Evolutionary conservation across 1,140 invertebrate species (phyloP).

Genomic region (Drosophila neocordata): DNA sequence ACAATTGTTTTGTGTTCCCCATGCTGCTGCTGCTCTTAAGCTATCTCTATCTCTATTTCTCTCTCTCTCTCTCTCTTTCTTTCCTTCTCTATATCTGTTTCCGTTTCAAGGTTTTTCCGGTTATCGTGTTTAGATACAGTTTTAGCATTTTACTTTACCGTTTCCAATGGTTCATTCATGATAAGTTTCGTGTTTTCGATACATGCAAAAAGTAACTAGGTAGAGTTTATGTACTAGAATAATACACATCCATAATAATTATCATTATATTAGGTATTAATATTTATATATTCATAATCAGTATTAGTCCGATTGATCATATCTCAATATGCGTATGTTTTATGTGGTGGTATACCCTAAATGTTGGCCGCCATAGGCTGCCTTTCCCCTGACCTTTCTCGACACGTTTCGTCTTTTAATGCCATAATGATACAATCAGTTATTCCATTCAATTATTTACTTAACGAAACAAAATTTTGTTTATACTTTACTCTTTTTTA

Average conservation of each 20-base stretch:
- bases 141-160: background rate
- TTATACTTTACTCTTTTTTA: background rate
- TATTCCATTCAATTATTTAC: background rate
- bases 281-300: background rate
- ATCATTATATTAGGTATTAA: conserved; percentile 27
- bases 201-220: conserved; percentile 42
- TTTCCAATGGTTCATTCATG: background rate
- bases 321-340: conserved; percentile 14
- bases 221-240: conserved; percentile 45
- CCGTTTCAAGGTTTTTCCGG: conserved; percentile 1
- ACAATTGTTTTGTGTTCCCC: conserved; percentile 60
- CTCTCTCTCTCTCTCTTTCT: conserved; percentile 5
- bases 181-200: conserved; percentile 22
- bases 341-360: conserved; percentile 4
- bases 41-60: conserved; percentile 26
- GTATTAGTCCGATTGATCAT: background rate
- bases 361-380: background rate
- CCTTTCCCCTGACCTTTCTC: background rate
- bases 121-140: conserved; percentile 6
- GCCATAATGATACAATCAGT: conserved; percentile 5
- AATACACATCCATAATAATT: conserved; percentile 51
- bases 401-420: background rate
- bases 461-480: background rate
- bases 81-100: conserved; percentile 13
- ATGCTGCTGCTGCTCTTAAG: conserved; percentile 23